Percentiles rank a stretch among this genome's conserved stretches.
These are phyloP conservation scores for Argya squamiceps DNA, from an alignment of 2,797 vertebrate genomes.

Conservation along the genomic window DNA sequence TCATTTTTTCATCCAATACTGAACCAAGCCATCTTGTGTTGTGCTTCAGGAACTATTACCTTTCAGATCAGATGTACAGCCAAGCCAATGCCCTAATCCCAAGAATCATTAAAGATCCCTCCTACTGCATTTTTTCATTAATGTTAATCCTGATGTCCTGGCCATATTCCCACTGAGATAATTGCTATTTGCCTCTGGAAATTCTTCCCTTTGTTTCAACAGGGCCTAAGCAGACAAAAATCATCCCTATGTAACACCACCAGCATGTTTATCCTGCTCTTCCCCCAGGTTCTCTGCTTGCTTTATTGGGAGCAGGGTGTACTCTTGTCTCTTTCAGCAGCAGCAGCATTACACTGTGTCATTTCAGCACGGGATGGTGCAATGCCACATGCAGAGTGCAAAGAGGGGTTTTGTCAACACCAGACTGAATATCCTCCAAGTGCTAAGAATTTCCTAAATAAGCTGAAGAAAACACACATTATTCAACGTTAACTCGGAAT, in stretches of 20 bases:
- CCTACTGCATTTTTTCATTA: not conserved
- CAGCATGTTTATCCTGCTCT: not conserved
- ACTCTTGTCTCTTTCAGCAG: not conserved
- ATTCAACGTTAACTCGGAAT: not conserved
- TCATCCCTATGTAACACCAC: not conserved
- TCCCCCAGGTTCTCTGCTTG: not conserved
- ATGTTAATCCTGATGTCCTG: not conserved
- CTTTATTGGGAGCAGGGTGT: rapidly evolving
- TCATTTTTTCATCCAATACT: not conserved
- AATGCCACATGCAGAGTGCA: not conserved
- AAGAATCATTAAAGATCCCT: not conserved
- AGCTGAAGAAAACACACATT: not conserved
- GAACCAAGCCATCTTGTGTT: not conserved
- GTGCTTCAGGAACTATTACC: not conserved
- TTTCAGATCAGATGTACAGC: not conserved
- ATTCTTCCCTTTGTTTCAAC: not conserved
- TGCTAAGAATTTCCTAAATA: not conserved
- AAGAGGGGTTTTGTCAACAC: not conserved
- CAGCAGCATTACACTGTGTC: not conserved
- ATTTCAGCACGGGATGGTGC: not conserved
- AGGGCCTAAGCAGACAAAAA: not conserved
- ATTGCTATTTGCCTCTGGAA: not conserved
- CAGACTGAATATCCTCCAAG: not conserved
- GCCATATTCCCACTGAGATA: not conserved
- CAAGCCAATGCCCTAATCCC: not conserved